Evolutionary conservation across 2,888 invertebrate genomes (phyloP), one percentile per base, ranked within the genome.

Genomic region (Meiosimyza decipiens): DNA sequence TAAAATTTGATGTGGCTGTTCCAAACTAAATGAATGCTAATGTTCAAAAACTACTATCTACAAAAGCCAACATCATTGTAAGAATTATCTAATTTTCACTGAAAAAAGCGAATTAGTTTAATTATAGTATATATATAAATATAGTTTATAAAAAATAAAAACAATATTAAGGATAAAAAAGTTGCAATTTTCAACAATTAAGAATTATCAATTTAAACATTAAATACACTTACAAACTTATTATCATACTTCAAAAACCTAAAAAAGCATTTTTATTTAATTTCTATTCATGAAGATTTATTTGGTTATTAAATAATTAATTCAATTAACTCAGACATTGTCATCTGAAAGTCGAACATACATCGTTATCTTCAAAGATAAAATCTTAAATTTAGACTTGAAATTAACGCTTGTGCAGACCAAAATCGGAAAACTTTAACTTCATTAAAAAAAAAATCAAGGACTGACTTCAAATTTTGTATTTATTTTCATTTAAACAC

Each of bases 141-240:
- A 65, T 22, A 51, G 65, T 40, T 40, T 22, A 22, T 55, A 55
- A 55, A 55, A 55, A n/a, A n/a, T n/a, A n/a, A n/a, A 55, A 18
- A 18, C 65, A 52, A 22, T 51, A 50, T 62, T 62, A 40, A 15
- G 62, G 18, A 65, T n/a, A 65, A 65, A n/a, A 22, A 16, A 52
- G 22, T 51, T 28, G 28, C 59, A 60, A 59, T 69, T 67, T 69
- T 51, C 68, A 69, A 69, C 59, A 59, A 50, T 50, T 59, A 47
- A 69, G 28, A 60, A 59, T 59, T 60, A 69, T 69, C 59, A 69
- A 69, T 54, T 16, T 16, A 54, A 69, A 60, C n/a, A 51, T 50
- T 50, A 62, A 70, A 70, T 63, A 70, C 62, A 70, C 47, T 52
- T 70, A 33, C 52, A 69, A 63, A 60, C 18, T 47, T 47, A 22